Conservation (phyloP, 2,113 vertebrate genomes). For the Columbina picui region DNA sequence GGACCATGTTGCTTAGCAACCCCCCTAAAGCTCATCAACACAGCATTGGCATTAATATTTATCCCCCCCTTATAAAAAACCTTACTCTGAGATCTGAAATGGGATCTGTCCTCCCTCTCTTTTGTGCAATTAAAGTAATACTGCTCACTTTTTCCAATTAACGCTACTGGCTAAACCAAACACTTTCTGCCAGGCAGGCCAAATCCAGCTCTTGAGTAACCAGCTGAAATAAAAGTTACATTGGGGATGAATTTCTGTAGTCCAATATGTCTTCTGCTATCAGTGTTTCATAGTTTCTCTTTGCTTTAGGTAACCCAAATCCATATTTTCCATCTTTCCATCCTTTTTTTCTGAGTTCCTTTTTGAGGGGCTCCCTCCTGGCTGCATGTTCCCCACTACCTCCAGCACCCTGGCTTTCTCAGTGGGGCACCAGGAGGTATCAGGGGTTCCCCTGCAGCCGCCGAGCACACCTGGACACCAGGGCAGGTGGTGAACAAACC, state of each 20-base stretch:
- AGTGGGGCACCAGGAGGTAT: rapidly evolving
- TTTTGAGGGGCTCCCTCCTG: not conserved
- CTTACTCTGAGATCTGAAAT: constrained; percentile 71
- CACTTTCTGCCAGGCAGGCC: not conserved
- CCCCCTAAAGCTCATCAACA: constrained; percentile 78
- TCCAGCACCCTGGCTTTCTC: not conserved
- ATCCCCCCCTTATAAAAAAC: constrained; percentile 21
- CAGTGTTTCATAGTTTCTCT: not conserved
- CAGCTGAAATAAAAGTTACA: not conserved
- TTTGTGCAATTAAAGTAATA: constrained; percentile 24
- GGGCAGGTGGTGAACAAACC: not conserved
- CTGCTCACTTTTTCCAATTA: constrained; percentile 1
- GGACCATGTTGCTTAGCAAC: constrained; percentile 79
- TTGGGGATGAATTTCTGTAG: not conserved
- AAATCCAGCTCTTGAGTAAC: not conserved
- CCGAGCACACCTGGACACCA: not conserved
- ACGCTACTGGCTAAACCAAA: not conserved
- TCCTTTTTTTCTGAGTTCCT: not conserved
- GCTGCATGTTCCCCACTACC: not conserved
- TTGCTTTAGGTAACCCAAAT: not conserved
- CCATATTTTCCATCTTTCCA: not conserved
- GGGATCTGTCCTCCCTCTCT: constrained; percentile 34
- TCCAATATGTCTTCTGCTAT: not conserved
- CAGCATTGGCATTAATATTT: constrained; percentile 77
- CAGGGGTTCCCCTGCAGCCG: not conserved